Conservation (phyloP, 2,888 invertebrate genomes). For the Microplitis manilae region DNA sequence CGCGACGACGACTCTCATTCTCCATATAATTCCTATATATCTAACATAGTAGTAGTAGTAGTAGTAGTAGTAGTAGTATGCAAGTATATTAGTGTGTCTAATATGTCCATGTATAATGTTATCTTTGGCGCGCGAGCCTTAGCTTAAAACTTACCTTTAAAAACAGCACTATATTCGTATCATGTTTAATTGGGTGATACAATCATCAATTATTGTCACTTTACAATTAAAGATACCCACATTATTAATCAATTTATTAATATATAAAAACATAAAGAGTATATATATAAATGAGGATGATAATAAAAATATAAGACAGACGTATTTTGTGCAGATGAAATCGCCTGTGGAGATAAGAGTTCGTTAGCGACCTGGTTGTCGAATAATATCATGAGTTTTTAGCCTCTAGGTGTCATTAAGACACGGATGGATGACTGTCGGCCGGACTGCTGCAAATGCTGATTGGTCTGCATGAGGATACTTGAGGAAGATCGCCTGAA, state of each 20-base stretch:
- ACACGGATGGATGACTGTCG: conserved; percentile 52
- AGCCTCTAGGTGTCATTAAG: conserved; percentile 70
- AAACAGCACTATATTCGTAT: no score
- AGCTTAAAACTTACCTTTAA: no score
- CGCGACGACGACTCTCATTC: conserved; percentile 24
- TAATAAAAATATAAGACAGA: background rate
- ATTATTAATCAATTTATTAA: no score
- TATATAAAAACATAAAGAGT: background rate
- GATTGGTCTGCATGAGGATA: conserved; percentile 59
- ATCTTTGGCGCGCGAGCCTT: no score
- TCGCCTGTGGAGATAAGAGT: conserved; percentile 48
- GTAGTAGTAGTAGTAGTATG: background rate
- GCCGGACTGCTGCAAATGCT: conserved; percentile 49
- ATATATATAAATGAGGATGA: background rate
- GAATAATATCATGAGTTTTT: conserved; percentile 68
- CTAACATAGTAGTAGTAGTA: background rate
- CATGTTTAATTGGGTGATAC: no score
- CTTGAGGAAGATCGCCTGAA: conserved; percentile 63
- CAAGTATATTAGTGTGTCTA: background rate
- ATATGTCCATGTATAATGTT: no score
- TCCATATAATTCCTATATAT: background rate
- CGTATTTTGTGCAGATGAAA: background rate
- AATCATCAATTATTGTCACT: no score
- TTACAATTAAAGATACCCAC: no score
- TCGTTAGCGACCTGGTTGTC: conserved; percentile 63